Evolutionary conservation across 2,113 vertebrate genomes (phyloP).

Genomic region (Petaurus breviceps): DNA sequence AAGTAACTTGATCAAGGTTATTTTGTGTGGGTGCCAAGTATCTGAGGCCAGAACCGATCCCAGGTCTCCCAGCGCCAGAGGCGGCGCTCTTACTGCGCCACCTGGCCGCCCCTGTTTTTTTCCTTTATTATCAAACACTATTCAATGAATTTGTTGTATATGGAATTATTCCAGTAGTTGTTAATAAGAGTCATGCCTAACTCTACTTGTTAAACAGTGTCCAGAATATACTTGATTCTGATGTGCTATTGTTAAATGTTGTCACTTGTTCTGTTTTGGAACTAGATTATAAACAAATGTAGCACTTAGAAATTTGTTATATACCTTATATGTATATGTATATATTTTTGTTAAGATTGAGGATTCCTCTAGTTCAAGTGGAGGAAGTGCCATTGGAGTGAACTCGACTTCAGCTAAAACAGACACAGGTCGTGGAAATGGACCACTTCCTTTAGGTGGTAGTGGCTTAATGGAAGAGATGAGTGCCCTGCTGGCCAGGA

Average conservation of each 20-base stretch:
- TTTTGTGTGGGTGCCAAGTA: too few relatives aligned
- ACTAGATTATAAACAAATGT: neutral
- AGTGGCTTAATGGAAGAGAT: constrained; percentile 98
- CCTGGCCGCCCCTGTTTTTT: too few relatives aligned
- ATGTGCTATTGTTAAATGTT: neutral
- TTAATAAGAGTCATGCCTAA: neutral
- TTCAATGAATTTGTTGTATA: neutral
- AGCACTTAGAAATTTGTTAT: neutral
- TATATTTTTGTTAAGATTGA: constrained; percentile 85
- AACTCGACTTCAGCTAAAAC: constrained; percentile 86
- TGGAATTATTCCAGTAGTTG: neutral
- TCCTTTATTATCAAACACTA: neutral
- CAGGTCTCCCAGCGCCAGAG: too few relatives aligned
- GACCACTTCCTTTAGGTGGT: constrained; percentile 91
- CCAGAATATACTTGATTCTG: neutral
- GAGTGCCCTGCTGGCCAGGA: constrained; percentile 98
- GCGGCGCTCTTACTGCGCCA: too few relatives aligned
- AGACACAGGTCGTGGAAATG: constrained; percentile 92
- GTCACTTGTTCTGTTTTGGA: constrained; percentile 30
- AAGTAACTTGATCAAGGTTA: too few relatives aligned
- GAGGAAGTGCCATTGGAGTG: constrained; percentile 79
- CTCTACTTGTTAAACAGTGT: neutral
- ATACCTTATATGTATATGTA: constrained; percentile 54
- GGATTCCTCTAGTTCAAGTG: constrained; percentile 86
- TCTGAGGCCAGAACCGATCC: too few relatives aligned